Percentiles rank a stretch among this genome's conserved stretches.
phyloP scores from a whole-genome alignment of 23 tunicate genomes.

The Oikopleura dioica region DNA sequence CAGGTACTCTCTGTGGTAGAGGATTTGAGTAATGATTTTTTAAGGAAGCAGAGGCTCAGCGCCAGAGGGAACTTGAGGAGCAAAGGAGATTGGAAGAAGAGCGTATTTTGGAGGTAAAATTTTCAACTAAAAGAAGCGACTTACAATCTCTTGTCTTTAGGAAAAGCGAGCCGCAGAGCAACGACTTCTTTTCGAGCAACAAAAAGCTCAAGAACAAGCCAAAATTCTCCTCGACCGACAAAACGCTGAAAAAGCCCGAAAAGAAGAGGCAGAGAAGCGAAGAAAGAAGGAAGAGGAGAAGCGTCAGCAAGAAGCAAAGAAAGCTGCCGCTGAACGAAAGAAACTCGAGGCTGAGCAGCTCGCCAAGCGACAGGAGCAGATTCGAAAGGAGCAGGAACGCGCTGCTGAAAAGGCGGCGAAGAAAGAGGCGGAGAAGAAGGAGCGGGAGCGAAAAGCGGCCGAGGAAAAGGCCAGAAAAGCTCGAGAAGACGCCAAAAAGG shows the following conservation, averaged over 20 bases:
- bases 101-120: too few relatives aligned
- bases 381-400: not conserved
- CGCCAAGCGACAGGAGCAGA: conserved; percentile 10
- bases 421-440: not conserved
- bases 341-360: not conserved
- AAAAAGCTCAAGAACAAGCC: too few relatives aligned
- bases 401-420: not conserved
- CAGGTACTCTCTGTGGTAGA: too few relatives aligned
- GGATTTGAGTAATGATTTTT: too few relatives aligned
- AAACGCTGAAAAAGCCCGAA: conserved; percentile 21
- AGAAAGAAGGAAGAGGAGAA: too few relatives aligned
- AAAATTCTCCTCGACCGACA: too few relatives aligned
- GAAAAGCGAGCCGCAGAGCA: not conserved
- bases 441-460: not conserved
- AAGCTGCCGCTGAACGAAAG: not conserved
- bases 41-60: too few relatives aligned
- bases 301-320: conserved; percentile 5
- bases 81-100: too few relatives aligned
- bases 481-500: not conserved
- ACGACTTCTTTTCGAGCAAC: not conserved
- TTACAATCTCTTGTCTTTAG: not conserved
- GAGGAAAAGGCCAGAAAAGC: not conserved
- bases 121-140: too few relatives aligned
- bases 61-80: too few relatives aligned
- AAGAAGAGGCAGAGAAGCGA: too few relatives aligned